phyloP scores from a whole-genome alignment of 1,140 invertebrate genomes.

The Vollenhovia emeryi region DNA sequence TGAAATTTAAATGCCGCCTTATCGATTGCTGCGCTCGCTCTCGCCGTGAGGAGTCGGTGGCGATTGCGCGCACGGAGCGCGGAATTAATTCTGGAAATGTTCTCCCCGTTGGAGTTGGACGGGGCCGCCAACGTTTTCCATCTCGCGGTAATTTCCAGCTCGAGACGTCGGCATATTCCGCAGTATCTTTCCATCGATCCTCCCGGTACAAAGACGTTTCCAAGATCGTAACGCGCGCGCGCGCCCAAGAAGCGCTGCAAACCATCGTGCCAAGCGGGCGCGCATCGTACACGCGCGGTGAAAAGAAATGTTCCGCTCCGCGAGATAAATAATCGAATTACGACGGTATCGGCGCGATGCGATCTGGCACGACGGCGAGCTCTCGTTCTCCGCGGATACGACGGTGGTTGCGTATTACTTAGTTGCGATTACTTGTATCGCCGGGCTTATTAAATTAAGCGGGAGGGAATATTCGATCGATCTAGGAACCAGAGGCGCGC shows the following conservation, averaged over 20 bases:
- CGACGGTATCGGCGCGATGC: not conserved
- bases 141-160: not conserved
- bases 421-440: slow-evolving; percentile 37
- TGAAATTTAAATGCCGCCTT: slow-evolving; percentile 48
- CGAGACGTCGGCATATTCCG: not conserved
- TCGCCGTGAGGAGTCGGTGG: not conserved
- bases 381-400: not conserved
- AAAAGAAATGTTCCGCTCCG: not conserved
- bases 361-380: not conserved
- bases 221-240: not conserved
- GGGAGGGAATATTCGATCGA: slow-evolving; percentile 40
- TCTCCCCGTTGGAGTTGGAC: too few relatives aligned
- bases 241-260: not conserved
- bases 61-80: not conserved
- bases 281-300: not conserved
- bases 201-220: not conserved
- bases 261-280: not conserved
- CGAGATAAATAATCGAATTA: slow-evolving; percentile 40
- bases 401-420: not conserved
- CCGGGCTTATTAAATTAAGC: slow-evolving; percentile 60
- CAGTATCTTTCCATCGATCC: not conserved
- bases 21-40: not conserved
- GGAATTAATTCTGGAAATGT: not conserved
- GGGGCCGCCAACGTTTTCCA: not conserved
- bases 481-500: slow-evolving; percentile 52